Conservation (phyloP, 2,888 invertebrate genomes). For the Chesias legatella region DNA sequence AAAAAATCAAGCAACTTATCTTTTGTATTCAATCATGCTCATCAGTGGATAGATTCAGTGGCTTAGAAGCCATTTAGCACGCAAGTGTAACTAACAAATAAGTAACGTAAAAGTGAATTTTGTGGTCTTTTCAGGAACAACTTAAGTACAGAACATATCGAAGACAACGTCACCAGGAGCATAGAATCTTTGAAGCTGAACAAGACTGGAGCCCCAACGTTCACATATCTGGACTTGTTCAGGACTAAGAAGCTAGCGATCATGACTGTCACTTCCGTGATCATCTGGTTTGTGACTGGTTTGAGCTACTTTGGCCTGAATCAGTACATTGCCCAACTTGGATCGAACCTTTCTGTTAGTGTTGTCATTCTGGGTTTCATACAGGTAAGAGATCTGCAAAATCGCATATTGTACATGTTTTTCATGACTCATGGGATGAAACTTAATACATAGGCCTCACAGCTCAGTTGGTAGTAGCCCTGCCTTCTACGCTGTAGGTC, state of each 20-base stretch:
- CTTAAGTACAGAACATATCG: constrained; percentile 34
- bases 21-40: no score
- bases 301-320: constrained; percentile 47
- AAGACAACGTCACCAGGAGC: constrained; percentile 38
- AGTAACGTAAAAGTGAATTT: not conserved
- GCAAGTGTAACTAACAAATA: no score
- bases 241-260: constrained; percentile 36
- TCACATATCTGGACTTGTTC: constrained; percentile 46
- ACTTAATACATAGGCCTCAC: no score
- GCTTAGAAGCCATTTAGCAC: no score
- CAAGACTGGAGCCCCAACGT: constrained; percentile 26
- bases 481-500: no score
- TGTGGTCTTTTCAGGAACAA: constrained; percentile 41
- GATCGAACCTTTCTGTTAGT: constrained; percentile 41
- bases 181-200: constrained; percentile 35
- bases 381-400: constrained; percentile 37
- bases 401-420: no score
- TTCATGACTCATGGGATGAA: no score
- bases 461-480: no score
- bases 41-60: no score
- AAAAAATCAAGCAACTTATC: no score
- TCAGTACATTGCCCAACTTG: constrained; percentile 46
- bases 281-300: constrained; percentile 45
- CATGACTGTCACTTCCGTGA: constrained; percentile 36
- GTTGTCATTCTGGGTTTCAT: constrained; percentile 42